A percentile compares a stretch with the other conserved stretches of the same genome.
Evolutionary conservation across 2,888 invertebrate genomes (phyloP).

Genomic region (Lochmaea capreae): DNA sequence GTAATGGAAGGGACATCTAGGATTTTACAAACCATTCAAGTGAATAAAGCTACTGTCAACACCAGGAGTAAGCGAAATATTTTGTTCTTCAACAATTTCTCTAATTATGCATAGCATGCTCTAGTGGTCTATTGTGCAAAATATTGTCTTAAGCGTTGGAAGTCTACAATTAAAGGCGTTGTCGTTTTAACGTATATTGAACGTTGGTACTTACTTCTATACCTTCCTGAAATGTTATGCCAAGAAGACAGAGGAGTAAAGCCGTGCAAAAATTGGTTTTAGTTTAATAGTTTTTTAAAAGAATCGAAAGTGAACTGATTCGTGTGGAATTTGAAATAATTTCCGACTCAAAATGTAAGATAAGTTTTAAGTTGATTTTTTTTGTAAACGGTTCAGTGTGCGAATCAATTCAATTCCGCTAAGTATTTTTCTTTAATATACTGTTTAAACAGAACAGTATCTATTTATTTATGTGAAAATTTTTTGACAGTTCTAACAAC

Average conservation of each 20-base stretch:
- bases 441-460: slow-evolving; percentile 7
- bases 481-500: no score
- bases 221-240: slow-evolving; percentile 65
- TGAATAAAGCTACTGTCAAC: no score
- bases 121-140: not conserved
- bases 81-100: no score
- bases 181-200: not conserved
- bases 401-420: not conserved
- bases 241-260: slow-evolving; percentile 64
- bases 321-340: no score
- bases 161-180: slow-evolving; percentile 11
- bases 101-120: no score
- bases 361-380: no score
- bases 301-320: slow-evolving; percentile 16
- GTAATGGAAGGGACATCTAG: no score
- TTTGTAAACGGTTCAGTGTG: no score
- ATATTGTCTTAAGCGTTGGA: not conserved
- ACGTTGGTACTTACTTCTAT: slow-evolving; percentile 66
- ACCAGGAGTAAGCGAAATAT: no score
- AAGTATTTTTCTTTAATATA: not conserved
- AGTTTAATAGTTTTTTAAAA: slow-evolving; percentile 6
- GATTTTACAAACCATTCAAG: no score
- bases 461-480: slow-evolving; percentile 9
- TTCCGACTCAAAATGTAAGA: no score
- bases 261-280: slow-evolving; percentile 62